Base-by-base conservation (phyloP, 2,888 invertebrate species). In the Cremastobaeus sp. region DNA sequence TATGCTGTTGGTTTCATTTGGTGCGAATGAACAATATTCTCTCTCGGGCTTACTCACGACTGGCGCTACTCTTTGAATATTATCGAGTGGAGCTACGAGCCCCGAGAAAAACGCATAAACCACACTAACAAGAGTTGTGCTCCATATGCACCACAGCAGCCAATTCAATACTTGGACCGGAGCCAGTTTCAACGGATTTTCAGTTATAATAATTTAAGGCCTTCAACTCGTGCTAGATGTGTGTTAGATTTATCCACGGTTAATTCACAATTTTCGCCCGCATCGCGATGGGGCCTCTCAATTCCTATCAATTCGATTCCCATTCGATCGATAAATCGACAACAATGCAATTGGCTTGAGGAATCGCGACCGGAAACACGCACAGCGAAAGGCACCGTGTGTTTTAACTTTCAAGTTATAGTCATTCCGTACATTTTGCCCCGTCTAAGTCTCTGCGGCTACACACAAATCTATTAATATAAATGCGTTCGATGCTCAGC, bases 91-190 rank as follows among this genome's bases (percentile, higher is more conserved):
- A 68, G 80, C 73, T 59, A 77, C 77, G 76, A 86, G 77, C 30
- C 86, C 86, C 34, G 84, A 78, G 39, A 84, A 79, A 74, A 86
- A 86, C 43, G 84, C 84, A 64, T 83, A 84, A 57, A 66, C 70
- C 54, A 83, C 71, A 60, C 79, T 73, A n/a, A 85, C 39, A 11
- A 80, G 79, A 12, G 80, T 77, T 65, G 80, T 77, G 54, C 79
- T 82, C 85, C 86, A 85, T 54, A 80, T 69, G 68, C 81, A 83
- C 84, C 84, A 83, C 82, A 87, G 79, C 68, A 79, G 77, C 85
- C 83, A 85, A 79, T 82, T 81, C 75, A 85, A 76, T 57, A 83
- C 75, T 81, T 83, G 83, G 78, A 77, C 55, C 48, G 78, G 78
- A 82, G 83, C 85, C 86, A 86, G 86, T 77, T 86, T 84, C 79